Base-by-base conservation (phyloP, 1,140 invertebrate genomes). In the Lordiphosa mommai region DNA sequence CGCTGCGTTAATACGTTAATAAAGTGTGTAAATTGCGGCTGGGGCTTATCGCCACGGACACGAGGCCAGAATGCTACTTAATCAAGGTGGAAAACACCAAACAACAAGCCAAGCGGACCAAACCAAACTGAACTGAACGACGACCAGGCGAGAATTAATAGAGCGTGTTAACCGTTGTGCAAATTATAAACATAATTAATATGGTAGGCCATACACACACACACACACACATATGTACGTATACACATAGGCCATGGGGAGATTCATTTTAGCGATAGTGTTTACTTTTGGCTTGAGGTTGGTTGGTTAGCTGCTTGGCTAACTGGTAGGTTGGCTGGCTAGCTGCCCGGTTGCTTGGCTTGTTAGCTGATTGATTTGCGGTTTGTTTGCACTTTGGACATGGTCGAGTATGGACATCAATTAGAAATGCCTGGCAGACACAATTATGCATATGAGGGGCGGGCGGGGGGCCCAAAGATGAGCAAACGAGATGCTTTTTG, bases 141-240 rank as follows among this genome's bases (percentile, higher is more conserved):
- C 20, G 20, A 23, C 20, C 20, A 23, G 20, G 20, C 20, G 59
- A 53, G 68, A 86, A 80, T 86, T 86, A 86, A 86, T 86, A 86
- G 80, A 86, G 80, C 80, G 80, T 86, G 74, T 80, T 86, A 86
- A 86, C 80, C 80, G 80, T 86, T 86, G 77, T 76, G 77, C 77
- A 84, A 84, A 84, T 84, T 84, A 84, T 77, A 84, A 84, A 84
- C 72, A 84, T 84, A 84, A 84, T 84, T 84, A 84, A 84, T 84
- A 82, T 76, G 76, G 79, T 80, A 56, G 76, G 61, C 72, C 67
- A 77, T 41, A 76, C 57, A 44, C 56, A 33, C 61, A 59, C 37
- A 66, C 13, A 33, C 30, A 13, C 30, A 49, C 20, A 13, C 36
- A 17, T 2, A 38, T 17, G 34, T 20, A 33, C 5, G 29, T 12